Conservation (phyloP, 1,140 invertebrate genomes). For the Sycophaga agraensis region DNA sequence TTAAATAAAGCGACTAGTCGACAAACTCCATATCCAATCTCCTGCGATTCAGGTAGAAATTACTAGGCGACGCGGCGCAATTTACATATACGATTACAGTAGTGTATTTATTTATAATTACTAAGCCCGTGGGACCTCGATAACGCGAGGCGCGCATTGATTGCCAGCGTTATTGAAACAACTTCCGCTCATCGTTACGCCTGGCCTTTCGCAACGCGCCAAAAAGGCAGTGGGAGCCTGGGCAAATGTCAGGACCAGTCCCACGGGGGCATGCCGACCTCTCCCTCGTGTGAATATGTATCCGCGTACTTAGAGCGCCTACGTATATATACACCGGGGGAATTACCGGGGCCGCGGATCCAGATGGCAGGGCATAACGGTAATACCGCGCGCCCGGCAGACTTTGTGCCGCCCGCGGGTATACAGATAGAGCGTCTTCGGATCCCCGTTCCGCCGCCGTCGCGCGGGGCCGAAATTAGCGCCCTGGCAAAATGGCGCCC, state of each 20-base stretch:
- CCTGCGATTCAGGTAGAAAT: too few relatives aligned
- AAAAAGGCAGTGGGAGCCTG: neutral
- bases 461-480: neutral
- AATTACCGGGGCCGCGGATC: neutral
- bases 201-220: neutral
- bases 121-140: too few relatives aligned
- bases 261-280: neutral
- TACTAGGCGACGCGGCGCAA: too few relatives aligned
- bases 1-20: too few relatives aligned
- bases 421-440: neutral
- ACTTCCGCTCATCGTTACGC: neutral
- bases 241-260: neutral
- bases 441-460: neutral
- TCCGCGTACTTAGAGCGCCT: neutral
- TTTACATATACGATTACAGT: too few relatives aligned
- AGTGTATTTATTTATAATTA: too few relatives aligned
- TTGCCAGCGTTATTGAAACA: too few relatives aligned
- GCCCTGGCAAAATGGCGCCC: neutral
- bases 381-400: neutral
- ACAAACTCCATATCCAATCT: too few relatives aligned
- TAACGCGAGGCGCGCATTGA: too few relatives aligned
- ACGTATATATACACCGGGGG: neutral
- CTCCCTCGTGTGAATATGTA: neutral
- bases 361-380: conserved; percentile 1
- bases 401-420: too few relatives aligned